Base-by-base conservation (phyloP, 2,888 invertebrate species). In the Campopleginae sp. region DNA sequence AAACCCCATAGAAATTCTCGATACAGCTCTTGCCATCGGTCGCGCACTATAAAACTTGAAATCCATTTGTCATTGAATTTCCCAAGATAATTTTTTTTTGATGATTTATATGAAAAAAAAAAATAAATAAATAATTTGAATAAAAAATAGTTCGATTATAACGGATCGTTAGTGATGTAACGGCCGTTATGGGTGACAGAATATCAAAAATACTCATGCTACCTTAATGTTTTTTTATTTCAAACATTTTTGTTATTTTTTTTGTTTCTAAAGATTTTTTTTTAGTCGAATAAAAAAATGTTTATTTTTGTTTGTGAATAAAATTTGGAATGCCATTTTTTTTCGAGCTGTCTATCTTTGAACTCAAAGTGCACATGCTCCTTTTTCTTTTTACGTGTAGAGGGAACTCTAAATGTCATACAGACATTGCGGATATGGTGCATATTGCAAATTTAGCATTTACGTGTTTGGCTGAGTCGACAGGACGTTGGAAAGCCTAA, bases 401-500 rank as follows among this genome's bases (percentile, higher is more conserved):
- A 65, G 10, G 12, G 19, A 2, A 1, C 71, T 71, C 71, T 12
- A 19, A 46, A 71, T 19, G 51, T 33, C 48, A 46, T 33, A 48
- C 8, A 46, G 17, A 70, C 54, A 33, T 48, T 48, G 46, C 31
- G 70, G n/a, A 38, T 51, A 71, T 31, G 6, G 12, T 71, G 19
- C 33, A 71, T 54, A 54, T 48, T 4, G 66, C 38, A 66, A 66
- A 66, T 77, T 54, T 27, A 38, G 75, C 54, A 58, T 76, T 76
- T 54, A 63, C 72, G 31, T 75, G 58, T 27, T 66, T 48, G 66
- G 63, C 51, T 51, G 80, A 58, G 66, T 65, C 68, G 75, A 75
- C 74, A 68, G 42, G 51, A 79, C 82, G 84, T 63, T 74, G 72
- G 77, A 51, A 75, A 72, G 77, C 61, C 80, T 19, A 77, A 77